Percentiles rank a stretch among this genome's conserved stretches.
Evolutionary conservation across 2,113 vertebrate species (phyloP).

Genomic region (Ptilorrhoa leucosticta): DNA sequence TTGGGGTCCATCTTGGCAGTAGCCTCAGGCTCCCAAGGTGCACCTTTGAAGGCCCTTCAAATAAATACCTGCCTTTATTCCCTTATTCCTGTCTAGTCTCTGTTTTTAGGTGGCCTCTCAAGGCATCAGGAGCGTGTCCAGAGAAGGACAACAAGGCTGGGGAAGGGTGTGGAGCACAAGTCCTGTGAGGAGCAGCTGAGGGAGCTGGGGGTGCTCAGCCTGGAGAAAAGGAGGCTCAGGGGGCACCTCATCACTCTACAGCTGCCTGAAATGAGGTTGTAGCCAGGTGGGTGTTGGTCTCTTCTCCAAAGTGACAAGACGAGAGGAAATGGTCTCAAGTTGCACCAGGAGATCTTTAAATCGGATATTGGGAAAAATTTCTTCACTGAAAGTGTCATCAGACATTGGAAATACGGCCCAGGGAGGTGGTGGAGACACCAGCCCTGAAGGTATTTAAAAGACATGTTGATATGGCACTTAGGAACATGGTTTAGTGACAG

Average conservation of each 20-base stretch:
- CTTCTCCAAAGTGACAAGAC: neutral
- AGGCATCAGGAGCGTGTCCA: fast-evolving
- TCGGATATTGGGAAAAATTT: neutral
- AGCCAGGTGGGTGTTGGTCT: too few relatives aligned
- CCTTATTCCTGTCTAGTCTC: too few relatives aligned
- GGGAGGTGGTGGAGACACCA: neutral
- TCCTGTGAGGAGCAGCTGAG: neutral
- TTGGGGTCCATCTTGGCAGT: too few relatives aligned
- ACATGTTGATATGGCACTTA: fast-evolving
- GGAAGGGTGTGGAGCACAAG: neutral
- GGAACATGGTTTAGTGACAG: neutral
- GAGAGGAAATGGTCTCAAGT: neutral
- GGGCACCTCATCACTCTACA: neutral
- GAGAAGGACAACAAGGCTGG: neutral
- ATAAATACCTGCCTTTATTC: too few relatives aligned
- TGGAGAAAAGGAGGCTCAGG: neutral
- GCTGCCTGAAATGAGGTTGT: neutral
- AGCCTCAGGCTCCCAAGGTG: too few relatives aligned
- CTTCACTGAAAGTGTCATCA: neutral
- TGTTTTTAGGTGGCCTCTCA: too few relatives aligned
- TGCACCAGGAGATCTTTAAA: neutral
- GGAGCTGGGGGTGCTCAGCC: neutral
- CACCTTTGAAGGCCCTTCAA: too few relatives aligned
- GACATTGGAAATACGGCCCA: neutral
- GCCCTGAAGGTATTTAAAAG: neutral